Base-by-base conservation (phyloP, 2,888 invertebrate genomes). In the Cantharis flavilabris region DNA sequence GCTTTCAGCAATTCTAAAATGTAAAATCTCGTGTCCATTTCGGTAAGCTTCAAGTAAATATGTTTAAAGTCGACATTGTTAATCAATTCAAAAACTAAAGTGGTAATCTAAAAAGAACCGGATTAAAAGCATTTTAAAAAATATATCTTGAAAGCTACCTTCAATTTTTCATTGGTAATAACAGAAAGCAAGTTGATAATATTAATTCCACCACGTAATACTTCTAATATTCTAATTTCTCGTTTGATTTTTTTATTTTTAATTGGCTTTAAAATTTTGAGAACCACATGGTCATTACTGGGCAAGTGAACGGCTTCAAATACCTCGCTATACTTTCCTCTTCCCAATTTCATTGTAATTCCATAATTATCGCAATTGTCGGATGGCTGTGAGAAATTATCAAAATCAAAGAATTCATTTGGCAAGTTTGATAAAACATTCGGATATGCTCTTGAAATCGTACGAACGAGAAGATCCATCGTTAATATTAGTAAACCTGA, bases 1-100 rank as follows among this genome's bases (percentile, higher is more conserved):
- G 88, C 89, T 83, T 88, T 89, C 73, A 90, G 81, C 62, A 90
- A 80, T 84, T 90, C 89, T 78, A 88, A 88, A 18, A 89, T 83
- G 81, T 90, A 90, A 83, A 84, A 89, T 62, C 86, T 80, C 4
- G 86, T 87, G 72, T 88, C 88, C 16, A 82, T 83, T 76, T 88
- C 88, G n/a, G 84, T 85, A 18, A 89, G 80, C 67, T 83, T 85
- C 75, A 88, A 82, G 79, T 88, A 88, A 70, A 88, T 83, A 76
- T 86, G 87, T 80, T 88, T 88, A 76, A 88, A 88, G 76, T 88
- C 88, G 14, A 86, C 86, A 71, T 87, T 85, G 69, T 84, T 83
- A 33, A 87, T 81, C 70, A 86, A 84, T 78, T 88, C 88, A 74
- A 88, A 88, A 11, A 88, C 84, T 13, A 88, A 80, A 3, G 86